Conservation (phyloP, 2,888 invertebrate species). For the Drosophila phalerata region DNA sequence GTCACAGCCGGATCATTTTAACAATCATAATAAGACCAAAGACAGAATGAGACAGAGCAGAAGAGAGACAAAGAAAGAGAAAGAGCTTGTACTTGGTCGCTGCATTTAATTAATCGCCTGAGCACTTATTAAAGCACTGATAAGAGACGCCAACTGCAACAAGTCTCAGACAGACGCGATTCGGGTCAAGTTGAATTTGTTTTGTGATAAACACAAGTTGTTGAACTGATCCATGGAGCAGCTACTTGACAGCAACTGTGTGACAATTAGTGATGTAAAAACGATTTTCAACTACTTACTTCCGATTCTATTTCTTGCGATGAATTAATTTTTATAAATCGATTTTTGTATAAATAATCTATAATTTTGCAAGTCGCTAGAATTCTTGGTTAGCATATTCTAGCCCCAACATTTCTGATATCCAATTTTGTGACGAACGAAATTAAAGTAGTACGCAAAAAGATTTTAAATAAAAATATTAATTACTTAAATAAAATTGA, state of each 20-base stretch:
- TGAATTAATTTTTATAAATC: too few species aligned
- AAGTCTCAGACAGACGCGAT: constrained; percentile 33
- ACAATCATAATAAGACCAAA: constrained; percentile 18
- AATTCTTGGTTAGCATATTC: too few species aligned
- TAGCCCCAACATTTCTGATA: too few species aligned
- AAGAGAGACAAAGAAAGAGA: background rate
- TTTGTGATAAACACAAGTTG: constrained; percentile 48
- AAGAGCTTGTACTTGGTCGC: background rate
- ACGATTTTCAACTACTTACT: too few species aligned
- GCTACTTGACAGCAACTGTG: constrained; percentile 2
- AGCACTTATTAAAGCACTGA: constrained; percentile 42
- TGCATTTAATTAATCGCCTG: constrained; percentile 8
- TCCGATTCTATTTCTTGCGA: too few species aligned
- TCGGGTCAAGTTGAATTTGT: constrained; percentile 66
- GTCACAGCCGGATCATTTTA: constrained; percentile 41
- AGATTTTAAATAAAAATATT: too few species aligned
- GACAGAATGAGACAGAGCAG: background rate
- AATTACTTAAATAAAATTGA: too few species aligned
- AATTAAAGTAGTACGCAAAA: too few species aligned
- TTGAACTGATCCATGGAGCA: constrained; percentile 22
- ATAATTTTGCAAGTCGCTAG: too few species aligned
- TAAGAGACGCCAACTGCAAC: constrained; percentile 39
- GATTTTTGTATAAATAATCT: too few species aligned
- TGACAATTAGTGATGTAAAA: background rate
- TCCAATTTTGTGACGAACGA: too few species aligned